A percentile compares a stretch with the other conserved stretches of the same genome.
Conservation (phyloP, 2,113 vertebrate genomes). For the Tyrannus savana region DNA sequence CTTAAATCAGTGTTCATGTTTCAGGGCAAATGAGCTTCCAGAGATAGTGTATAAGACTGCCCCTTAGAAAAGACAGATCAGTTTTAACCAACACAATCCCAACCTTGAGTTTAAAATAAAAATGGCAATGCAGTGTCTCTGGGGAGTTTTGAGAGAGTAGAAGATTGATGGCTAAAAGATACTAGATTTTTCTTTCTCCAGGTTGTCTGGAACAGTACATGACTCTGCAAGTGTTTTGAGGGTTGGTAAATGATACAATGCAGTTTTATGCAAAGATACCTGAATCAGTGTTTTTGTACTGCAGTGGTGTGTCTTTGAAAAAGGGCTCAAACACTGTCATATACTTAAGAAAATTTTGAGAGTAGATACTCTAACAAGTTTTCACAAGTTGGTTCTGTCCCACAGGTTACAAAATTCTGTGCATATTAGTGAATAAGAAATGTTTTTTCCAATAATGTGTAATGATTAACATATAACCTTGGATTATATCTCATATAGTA, state of each 20-base stretch:
- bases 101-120: neutral
- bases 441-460: neutral
- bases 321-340: neutral
- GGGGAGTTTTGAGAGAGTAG: neutral
- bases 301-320: neutral
- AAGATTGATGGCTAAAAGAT: neutral
- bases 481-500: neutral
- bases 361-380: neutral
- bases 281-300: neutral
- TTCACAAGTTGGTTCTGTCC: neutral
- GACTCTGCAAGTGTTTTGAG: neutral
- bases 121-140: neutral
- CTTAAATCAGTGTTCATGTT: neutral
- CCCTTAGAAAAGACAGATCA: neutral
- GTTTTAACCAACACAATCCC: neutral
- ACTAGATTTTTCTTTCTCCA: neutral
- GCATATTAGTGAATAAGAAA: neutral
- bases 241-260: neutral
- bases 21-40: neutral
- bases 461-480: neutral
- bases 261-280: neutral
- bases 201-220: neutral
- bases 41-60: neutral
- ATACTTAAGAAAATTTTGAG: neutral
- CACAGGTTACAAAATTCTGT: neutral